phyloP scores from a whole-genome alignment of 2,797 vertebrate genomes.

The Miichthys miiuy region DNA sequence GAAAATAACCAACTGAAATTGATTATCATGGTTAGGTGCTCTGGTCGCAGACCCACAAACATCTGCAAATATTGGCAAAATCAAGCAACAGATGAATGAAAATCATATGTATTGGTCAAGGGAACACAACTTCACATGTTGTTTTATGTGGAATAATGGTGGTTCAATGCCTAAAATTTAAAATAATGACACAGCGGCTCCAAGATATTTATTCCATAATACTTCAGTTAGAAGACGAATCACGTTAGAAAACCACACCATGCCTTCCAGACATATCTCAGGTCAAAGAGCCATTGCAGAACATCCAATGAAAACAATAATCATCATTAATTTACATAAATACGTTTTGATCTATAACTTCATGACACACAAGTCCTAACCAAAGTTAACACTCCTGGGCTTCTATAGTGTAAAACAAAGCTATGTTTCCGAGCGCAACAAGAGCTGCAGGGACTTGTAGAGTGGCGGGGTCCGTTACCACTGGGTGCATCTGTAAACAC shows the following conservation, averaged over 20 bases:
- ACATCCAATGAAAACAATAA: conserved; percentile 11
- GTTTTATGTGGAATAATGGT: conserved; percentile 24
- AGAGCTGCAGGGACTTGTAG: conserved; percentile 69
- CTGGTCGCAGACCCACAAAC: conserved; percentile 14
- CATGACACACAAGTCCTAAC: neutral
- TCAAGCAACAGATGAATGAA: conserved; percentile 24
- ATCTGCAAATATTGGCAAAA: conserved; percentile 36
- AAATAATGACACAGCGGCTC: conserved; percentile 34
- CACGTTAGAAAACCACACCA: conserved; percentile 25
- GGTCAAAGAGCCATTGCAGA: conserved; percentile 16
- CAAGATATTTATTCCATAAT: conserved; percentile 21
- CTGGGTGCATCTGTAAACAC: conserved; percentile 73
- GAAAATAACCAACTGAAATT: conserved; percentile 17
- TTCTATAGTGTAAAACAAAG: neutral
- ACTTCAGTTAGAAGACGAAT: conserved; percentile 23
- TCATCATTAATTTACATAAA: neutral
- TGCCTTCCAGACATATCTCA: conserved; percentile 7
- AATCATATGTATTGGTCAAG: conserved; percentile 29
- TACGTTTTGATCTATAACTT: conserved; percentile 11
- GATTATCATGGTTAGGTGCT: conserved; percentile 22
- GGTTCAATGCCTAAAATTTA: neutral
- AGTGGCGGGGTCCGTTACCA: conserved; percentile 56
- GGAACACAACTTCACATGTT: conserved; percentile 32
- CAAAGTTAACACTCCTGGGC: conserved; percentile 14
- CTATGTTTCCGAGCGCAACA: conserved; percentile 27